Evolutionary conservation across 2,888 invertebrate genomes (phyloP), one percentile per base, ranked within the genome.

Genomic region (Prionchulus punctatus): DNA sequence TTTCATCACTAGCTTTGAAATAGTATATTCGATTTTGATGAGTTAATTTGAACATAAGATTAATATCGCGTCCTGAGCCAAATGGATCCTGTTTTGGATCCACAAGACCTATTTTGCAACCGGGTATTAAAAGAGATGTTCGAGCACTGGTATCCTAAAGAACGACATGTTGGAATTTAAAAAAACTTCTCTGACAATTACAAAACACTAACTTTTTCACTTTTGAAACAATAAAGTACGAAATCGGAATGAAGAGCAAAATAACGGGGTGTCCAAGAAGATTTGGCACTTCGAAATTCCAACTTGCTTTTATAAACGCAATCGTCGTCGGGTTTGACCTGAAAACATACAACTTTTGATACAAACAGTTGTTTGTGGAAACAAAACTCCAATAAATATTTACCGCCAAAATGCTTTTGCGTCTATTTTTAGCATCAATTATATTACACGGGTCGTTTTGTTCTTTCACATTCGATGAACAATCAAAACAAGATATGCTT

Each of bases 41-140:
- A 12, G n/a, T 21, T 7, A 45, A 45, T 45, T 25, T 53, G 15
- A 53, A 23, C 21, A 23, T 51, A n/a, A 51, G 18, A 21, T 36
- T 42, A 42, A 4, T 21, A 15, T 43, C 36, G 2, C 43, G 7
- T n/a, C 36, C n/a, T 3, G n/a, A 43, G 7, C 45, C 26, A n/a
- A 21, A 30, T 3, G 53, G 3, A 43, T 53, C 53, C n/a, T 4
- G 4, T 21, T 43, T 53, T 15, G 36, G 53, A 53, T 63, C 62
- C 2, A 64, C 73, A 57, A 72, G 71, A 27, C 72, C 72, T 4
- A 79, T 75, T 12, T 71, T 67, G 62, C 78, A 78, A 30, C 80
- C 80, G 3, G 79, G 79, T 66, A 80, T 72, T 1, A 79, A 79
- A n/a, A 79, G 76, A 0, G 79, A 78, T 0, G 78, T 77, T 64